Base-by-base conservation (phyloP, 2,888 invertebrate genomes). In the Synergus gifuensis region DNA sequence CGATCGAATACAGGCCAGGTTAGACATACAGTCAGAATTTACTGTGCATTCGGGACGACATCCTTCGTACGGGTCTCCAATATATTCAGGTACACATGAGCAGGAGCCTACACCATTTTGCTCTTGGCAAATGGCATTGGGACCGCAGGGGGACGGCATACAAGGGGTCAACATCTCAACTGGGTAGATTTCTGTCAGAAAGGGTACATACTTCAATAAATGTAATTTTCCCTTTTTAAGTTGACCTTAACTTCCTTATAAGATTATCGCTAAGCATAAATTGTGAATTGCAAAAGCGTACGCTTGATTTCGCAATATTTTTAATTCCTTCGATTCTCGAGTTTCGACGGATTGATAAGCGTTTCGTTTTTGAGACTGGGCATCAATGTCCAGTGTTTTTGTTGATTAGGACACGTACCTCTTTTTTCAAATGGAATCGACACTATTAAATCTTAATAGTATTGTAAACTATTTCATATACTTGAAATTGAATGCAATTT, bases 21-120 rank as follows among this genome's bases (percentile, higher is more conserved):
- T 94, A 76, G 93, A 93, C n/a, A 95, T 92, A 91, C 97, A 97
- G 92, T 97, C 96, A 9, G 96, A 95, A 89, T 96, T 96, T 7
- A 95, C 94, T n/a, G 95, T 94, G 90, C 97, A 97, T 92, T 97
- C 96, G 1, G 96, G 96, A 87, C 96, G 94, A 90, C 97, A 97
- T 86, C 93, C 92, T 88, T 95, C 94, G 82, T 94, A 94, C 36
- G 96, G 95, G 87, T 95, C 94, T 80, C 95, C 95, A 76, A 94
- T 93, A 88, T 94, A 95, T 78, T 94, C 94, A 5, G 93, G 92
- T 64, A 93, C 86, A 85, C 95, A 95, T 16, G 93, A 92, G 85
- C 95, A 95, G 60, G 94, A 93, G 22, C 94, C 94, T 79, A 91
- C 92, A 42, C 92, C 92, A 73, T 90, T 90, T 18, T 89, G 89